Percentiles rank a stretch among this genome's conserved stretches.
Evolutionary conservation across 2,113 vertebrate genomes (phyloP).

Genomic region (Hippolais icterina): DNA sequence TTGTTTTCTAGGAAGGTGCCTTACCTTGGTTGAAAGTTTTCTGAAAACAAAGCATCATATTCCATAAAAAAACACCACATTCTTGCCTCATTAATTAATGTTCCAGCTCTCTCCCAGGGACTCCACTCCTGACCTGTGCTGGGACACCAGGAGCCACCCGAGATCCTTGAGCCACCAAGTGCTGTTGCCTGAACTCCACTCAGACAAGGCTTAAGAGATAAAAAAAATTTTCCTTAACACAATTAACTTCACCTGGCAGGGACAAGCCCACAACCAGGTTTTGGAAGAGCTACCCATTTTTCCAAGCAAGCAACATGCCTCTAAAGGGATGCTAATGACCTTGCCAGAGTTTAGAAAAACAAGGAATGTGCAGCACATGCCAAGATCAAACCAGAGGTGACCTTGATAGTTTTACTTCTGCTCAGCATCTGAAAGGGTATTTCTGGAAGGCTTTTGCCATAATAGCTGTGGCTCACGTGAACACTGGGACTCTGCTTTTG

Average conservation of each 20-base stretch:
- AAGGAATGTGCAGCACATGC: fast-evolving
- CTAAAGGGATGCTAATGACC: not conserved
- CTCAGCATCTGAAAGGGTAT: not conserved
- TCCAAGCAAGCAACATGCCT: not conserved
- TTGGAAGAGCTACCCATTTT: not conserved
- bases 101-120: not conserved
- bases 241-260: not conserved
- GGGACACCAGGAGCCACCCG: not conserved
- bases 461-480: not conserved
- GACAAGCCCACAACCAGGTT: not conserved
- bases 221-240: not conserved
- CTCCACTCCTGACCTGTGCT: not conserved
- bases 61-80: fast-evolving
- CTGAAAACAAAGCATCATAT: not conserved
- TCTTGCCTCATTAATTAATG: not conserved
- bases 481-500: not conserved
- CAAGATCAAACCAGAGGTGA: not conserved
- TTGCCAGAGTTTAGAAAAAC: not conserved
- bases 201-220: not conserved
- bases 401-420: not conserved
- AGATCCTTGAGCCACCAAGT: fast-evolving
- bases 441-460: not conserved
- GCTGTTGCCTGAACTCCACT: not conserved
- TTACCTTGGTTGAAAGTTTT: not conserved
- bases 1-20: not conserved